Evolutionary conservation across 2,888 invertebrate species (phyloP), one percentile per base, ranked within the genome.

Genomic region (Smittia sp.): DNA sequence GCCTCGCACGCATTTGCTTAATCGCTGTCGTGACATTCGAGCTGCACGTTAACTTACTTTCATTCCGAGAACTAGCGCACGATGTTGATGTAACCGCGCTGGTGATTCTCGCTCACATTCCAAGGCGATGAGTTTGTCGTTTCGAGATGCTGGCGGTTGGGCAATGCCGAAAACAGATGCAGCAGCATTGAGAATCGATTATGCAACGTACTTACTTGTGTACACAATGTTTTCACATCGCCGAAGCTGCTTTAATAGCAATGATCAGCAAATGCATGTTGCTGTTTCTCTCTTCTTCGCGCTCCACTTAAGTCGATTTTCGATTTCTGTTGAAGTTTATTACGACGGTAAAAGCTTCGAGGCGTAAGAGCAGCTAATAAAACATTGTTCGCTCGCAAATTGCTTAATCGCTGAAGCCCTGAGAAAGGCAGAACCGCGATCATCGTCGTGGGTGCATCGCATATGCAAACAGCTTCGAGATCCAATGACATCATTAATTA

Each of bases 401-500:
- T 46, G 46, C 46, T 46, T 11, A 46, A 46, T 46, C 46, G 46
- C n/a, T 46, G n/a, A 46, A 46, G 46, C 6, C 11, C 11, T 46
- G 15, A 32, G 11, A 46, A 46, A 46, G 15, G 46, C 15, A 46
- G 15, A 46, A 15, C 2, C n/a, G 3, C 15, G 46, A 46, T 46
- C 11, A 46, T 46, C n/a, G 15, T 46, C 46, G 46, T 46, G 46
- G 46, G 46, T 46, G 46, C 11, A 11, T 13, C 3, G 46, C 46
- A 32, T 32, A 32, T 46, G 46, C 46, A 46, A 46, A 46, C 46
- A 46, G 11, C 46, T 46, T 46, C 2, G n/a, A 46, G 11, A 15
- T 46, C n/a, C 46, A 46, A 46, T 46, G 46, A 46, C 46, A 46
- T 46, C 46, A 46, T 46, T 46, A 46, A 46, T 46, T 46, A 46